Percentiles rank a stretch among this genome's conserved stretches.
Conservation (phyloP, 2,113 vertebrate genomes). For the Cyprinodon brontotheroides region DNA sequence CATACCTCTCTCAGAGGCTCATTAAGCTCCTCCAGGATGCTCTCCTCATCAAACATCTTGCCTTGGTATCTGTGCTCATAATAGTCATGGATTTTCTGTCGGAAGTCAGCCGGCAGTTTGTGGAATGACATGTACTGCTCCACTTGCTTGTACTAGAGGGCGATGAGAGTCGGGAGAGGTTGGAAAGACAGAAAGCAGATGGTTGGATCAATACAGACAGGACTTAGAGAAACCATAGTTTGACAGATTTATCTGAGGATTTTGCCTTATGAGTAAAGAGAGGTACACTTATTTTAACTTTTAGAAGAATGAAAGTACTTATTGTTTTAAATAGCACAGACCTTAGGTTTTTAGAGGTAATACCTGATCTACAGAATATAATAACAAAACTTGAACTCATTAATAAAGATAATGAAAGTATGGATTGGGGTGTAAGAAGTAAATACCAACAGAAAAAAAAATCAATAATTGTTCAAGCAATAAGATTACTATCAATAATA, state of each 20-base stretch:
- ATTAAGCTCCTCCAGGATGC: slow-evolving; percentile 94
- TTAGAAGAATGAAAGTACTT: not conserved
- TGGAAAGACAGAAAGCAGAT: slow-evolving; percentile 10
- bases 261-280: not conserved
- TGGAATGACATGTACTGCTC: slow-evolving; percentile 99
- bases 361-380: too few species aligned
- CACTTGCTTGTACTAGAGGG: slow-evolving; percentile 94
- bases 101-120: slow-evolving; percentile 94
- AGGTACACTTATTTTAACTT: not conserved
- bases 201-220: slow-evolving; percentile 11
- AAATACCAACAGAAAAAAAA: not conserved
- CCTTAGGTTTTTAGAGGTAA: too few species aligned
- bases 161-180: not conserved
- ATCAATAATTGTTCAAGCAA: not conserved
- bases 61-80: slow-evolving; percentile 98
- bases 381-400: too few species aligned
- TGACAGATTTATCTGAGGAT: not conserved
- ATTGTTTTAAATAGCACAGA: too few species aligned
- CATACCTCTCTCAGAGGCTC: slow-evolving; percentile 92
- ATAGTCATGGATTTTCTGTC: slow-evolving; percentile 97
- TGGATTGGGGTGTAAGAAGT: not conserved
- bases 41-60: slow-evolving; percentile 99
- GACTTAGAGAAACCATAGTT: slow-evolving; percentile 10
- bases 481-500: too few species aligned
- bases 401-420: too few species aligned